Percentiles rank a stretch among this genome's conserved stretches.
phyloP scores from a whole-genome alignment of 2,797 vertebrate genomes.

The Alectoris magna region DNA sequence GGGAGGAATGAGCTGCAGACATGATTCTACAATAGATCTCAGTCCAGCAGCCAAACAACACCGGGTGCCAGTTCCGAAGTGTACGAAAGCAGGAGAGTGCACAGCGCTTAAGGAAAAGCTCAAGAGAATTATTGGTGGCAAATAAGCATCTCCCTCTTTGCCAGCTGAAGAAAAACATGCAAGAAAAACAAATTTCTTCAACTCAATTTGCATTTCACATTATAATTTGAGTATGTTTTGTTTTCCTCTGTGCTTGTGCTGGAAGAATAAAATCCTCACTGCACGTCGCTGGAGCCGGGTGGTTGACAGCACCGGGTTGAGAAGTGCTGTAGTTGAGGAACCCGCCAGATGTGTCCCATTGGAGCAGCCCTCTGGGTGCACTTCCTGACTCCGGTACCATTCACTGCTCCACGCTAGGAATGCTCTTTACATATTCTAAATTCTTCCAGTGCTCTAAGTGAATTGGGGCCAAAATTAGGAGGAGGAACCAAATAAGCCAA shows the following conservation, averaged over 20 bases:
- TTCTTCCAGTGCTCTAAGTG: background rate
- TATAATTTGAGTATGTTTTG: background rate
- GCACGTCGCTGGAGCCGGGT: fast-evolving
- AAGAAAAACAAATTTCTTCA: background rate
- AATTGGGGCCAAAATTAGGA: background rate
- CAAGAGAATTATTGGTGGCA: background rate
- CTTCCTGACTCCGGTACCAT: background rate
- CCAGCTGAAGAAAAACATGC: background rate
- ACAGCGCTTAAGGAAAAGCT: background rate
- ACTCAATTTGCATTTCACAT: background rate
- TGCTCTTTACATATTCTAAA: background rate
- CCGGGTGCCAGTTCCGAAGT: background rate
- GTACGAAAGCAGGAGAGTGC: background rate
- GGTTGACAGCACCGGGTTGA: background rate
- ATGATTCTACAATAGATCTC: background rate
- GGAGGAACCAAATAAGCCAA: background rate
- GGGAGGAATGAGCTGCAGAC: background rate
- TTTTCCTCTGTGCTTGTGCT: background rate
- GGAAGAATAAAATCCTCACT: background rate
- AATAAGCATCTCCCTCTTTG: background rate
- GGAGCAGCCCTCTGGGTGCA: background rate
- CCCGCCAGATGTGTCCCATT: background rate
- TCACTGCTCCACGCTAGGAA: background rate
- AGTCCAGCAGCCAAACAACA: background rate
- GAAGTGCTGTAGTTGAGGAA: background rate